phyloP scores from a whole-genome alignment of 1,140 invertebrate species.

The Drosophila nebulosa region DNA sequence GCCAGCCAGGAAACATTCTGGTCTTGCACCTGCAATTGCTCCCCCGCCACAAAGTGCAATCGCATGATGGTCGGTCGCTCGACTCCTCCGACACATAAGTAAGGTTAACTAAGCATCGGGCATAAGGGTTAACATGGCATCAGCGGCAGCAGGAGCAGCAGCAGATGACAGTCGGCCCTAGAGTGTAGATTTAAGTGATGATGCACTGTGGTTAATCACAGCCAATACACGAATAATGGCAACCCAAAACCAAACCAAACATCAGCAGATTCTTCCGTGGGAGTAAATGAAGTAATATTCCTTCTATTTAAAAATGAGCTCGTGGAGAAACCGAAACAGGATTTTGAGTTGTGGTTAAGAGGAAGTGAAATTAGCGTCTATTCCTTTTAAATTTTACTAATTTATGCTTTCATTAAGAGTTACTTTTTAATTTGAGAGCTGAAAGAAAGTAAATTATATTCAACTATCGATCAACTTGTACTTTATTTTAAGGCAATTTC shows the following conservation, averaged over 20 bases:
- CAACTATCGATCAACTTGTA: too few species aligned
- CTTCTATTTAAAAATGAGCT: background rate
- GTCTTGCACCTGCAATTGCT: slow-evolving; percentile 40
- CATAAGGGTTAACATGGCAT: slow-evolving; percentile 55
- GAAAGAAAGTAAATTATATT: too few species aligned
- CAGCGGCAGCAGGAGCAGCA: slow-evolving; percentile 4
- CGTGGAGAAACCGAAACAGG: background rate
- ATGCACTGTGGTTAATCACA: background rate
- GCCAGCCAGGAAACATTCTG: background rate
- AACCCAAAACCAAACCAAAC: background rate
- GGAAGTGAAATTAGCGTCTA: too few species aligned
- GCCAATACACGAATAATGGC: background rate
- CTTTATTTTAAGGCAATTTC: too few species aligned
- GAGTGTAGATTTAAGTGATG: slow-evolving; percentile 5
- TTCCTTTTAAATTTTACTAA: too few species aligned
- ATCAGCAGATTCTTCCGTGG: background rate
- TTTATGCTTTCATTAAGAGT: too few species aligned
- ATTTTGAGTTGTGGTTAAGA: too few species aligned
- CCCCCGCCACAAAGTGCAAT: slow-evolving; percentile 11
- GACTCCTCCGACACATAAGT: slow-evolving; percentile 34
- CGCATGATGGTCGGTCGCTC: slow-evolving; percentile 27
- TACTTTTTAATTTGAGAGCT: too few species aligned
- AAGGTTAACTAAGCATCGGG: slow-evolving; percentile 64
- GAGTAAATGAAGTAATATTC: background rate
- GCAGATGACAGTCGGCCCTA: slow-evolving; percentile 10